Evolutionary conservation across 2,888 invertebrate genomes (phyloP).

Genomic region (Nephrotoma flavescens): DNA sequence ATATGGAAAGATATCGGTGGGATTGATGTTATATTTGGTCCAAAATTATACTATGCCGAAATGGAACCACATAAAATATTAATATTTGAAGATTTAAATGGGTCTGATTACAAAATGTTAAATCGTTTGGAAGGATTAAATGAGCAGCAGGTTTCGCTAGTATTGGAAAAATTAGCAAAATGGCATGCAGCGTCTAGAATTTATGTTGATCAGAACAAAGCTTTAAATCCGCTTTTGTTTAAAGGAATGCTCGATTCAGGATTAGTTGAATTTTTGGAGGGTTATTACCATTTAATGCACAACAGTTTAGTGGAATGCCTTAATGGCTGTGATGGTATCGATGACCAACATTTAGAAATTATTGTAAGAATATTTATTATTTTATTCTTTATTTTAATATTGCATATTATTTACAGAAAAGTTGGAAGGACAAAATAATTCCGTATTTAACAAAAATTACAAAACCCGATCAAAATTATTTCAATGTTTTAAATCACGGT

Average conservation of each 20-base stretch:
- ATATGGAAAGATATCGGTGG: not conserved
- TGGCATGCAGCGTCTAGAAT: not conserved
- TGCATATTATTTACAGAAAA: not conserved
- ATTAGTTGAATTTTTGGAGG: not conserved
- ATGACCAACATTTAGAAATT: not conserved
- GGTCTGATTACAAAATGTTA: not conserved
- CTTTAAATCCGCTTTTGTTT: not conserved
- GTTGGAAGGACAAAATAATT: not conserved
- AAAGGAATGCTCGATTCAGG: not conserved
- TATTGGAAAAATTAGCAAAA: not conserved
- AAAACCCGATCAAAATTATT: conserved; percentile 16
- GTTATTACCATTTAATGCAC: not conserved
- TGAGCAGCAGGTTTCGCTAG: not conserved
- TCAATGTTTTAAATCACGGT: conserved; percentile 34
- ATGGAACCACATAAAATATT: not conserved
- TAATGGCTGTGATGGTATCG: not conserved
- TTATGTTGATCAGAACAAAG: not conserved
- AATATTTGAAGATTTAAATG: not conserved
- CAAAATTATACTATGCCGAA: not conserved
- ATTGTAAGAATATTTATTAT: not conserved
- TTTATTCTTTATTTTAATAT: not conserved
- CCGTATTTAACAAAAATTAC: not conserved
- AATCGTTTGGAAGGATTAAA: not conserved
- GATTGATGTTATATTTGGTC: not conserved
- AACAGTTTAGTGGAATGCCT: not conserved